phyloP scores from a whole-genome alignment of 2,113 vertebrate species.

The Epinephelus lanceolatus region DNA sequence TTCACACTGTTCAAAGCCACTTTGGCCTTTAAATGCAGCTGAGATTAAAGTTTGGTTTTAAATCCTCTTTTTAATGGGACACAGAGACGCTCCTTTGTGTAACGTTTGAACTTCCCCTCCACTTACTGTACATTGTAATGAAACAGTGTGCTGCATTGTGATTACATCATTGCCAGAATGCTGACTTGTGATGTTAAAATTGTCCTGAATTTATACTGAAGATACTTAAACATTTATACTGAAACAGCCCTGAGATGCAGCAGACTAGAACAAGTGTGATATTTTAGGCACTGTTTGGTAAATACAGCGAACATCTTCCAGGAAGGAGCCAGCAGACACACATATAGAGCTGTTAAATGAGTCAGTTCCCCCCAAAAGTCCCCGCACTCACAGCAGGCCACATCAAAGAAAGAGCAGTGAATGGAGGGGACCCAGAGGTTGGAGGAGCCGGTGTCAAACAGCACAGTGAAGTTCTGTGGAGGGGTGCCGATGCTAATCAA shows the following conservation, averaged over 20 bases:
- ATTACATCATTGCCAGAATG: background rate
- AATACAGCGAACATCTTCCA: background rate
- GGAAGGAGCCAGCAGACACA: background rate
- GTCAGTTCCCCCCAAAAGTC: background rate
- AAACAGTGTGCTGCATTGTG: background rate
- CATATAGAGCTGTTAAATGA: background rate
- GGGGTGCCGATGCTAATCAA: slow-evolving; percentile 89
- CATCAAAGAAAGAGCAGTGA: slow-evolving; percentile 84
- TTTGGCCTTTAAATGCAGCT: too few species aligned
- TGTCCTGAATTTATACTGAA: too few species aligned
- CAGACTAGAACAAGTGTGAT: background rate
- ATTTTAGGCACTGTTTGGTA: background rate
- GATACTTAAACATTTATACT: too few species aligned
- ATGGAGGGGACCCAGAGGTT: slow-evolving; percentile 93
- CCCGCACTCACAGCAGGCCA: slow-evolving; percentile 90
- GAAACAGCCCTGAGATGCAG: background rate
- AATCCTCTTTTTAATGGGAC: background rate
- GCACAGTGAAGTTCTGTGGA: slow-evolving; percentile 88
- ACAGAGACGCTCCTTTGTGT: background rate
- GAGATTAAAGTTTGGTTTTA: background rate
- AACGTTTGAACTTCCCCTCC: background rate
- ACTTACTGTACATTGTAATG: background rate
- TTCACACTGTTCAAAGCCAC: background rate
- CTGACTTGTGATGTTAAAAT: background rate
- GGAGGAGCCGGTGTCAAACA: slow-evolving; percentile 93